These are phyloP conservation scores for Halictus quadricinctus DNA, from an alignment of 2,888 invertebrate genomes.

Conservation along the genomic window DNA sequence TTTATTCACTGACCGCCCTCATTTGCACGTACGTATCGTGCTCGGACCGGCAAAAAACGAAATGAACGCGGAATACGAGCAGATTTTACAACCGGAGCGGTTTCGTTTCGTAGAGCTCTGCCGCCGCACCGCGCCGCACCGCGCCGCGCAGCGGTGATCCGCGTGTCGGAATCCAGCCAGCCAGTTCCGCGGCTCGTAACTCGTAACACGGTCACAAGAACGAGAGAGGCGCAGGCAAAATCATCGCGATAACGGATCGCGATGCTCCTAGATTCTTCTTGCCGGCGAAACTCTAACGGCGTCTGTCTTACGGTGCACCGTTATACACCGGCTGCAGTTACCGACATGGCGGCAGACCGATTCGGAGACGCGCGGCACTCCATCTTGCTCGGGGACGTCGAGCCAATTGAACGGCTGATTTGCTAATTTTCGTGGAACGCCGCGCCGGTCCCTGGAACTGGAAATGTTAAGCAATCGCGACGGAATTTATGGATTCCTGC, in stretches of 20 bases:
- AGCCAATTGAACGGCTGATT: background rate
- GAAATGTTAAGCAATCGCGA: background rate
- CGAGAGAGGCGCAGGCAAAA: slow-evolving; percentile 32
- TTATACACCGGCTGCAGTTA: slow-evolving; percentile 45
- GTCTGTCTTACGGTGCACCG: slow-evolving; percentile 51
- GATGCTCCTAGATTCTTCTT: slow-evolving; percentile 37
- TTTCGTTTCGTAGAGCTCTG: background rate
- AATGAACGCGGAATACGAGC: slow-evolving; percentile 8
- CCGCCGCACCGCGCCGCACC: background rate
- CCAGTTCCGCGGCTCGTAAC: background rate
- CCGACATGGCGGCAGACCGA: background rate
- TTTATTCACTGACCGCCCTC: slow-evolving; percentile 3
- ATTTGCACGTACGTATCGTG: background rate
- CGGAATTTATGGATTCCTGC: background rate
- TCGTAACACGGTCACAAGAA: slow-evolving; percentile 40
- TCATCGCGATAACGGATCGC: slow-evolving; percentile 49
- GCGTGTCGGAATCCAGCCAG: slow-evolving; percentile 24
- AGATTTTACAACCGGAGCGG: slow-evolving; percentile 25
- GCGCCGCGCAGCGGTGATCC: background rate
- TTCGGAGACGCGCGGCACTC: background rate
- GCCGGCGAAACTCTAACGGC: slow-evolving; percentile 50
- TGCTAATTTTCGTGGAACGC: slow-evolving; percentile 15
- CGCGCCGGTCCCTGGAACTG: background rate
- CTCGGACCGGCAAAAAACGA: background rate
- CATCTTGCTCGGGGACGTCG: background rate